phyloP scores from a whole-genome alignment of 2,888 invertebrate genomes.

The Lydus trimaculatus region DNA sequence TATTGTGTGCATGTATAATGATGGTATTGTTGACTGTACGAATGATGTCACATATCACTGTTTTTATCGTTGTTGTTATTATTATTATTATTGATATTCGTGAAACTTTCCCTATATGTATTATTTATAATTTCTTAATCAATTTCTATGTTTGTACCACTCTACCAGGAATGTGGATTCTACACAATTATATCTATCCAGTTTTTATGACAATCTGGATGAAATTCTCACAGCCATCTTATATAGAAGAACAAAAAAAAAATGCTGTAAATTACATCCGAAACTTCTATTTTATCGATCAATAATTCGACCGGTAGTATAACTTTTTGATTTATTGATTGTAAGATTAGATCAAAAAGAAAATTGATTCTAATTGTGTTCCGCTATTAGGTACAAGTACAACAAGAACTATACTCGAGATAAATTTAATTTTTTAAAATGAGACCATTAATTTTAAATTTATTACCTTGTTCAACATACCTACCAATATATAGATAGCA shows the following conservation, averaged over 20 bases:
- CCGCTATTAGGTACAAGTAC: constrained; percentile 9
- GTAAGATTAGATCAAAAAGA: constrained; percentile 35
- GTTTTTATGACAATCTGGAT: constrained; percentile 17
- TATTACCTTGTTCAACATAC: background rate
- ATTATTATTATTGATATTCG: constrained; percentile 33
- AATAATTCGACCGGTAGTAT: background rate
- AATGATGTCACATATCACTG: constrained; percentile 57
- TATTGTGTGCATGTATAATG: constrained; percentile 53
- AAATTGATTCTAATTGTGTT: constrained; percentile 45
- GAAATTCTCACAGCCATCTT: background rate
- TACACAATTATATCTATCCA: constrained; percentile 36
- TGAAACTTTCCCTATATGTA: constrained; percentile 44
- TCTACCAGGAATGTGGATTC: constrained; percentile 37
- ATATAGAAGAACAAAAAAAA: background rate
- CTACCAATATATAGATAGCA: no score
- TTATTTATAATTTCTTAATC: constrained; percentile 48
- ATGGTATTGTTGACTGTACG: constrained; percentile 56
- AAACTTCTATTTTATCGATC: background rate
- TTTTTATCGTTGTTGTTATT: constrained; percentile 36
- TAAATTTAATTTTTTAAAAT: background rate
- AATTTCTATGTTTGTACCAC: constrained; percentile 37
- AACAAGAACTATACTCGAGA: background rate
- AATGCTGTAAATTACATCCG: background rate
- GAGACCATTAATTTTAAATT: background rate
- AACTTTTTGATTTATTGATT: constrained; percentile 35